These are phyloP conservation scores for Potamilus streckersoni DNA, from an alignment of 1,140 invertebrate species.

Conservation along the genomic window DNA sequence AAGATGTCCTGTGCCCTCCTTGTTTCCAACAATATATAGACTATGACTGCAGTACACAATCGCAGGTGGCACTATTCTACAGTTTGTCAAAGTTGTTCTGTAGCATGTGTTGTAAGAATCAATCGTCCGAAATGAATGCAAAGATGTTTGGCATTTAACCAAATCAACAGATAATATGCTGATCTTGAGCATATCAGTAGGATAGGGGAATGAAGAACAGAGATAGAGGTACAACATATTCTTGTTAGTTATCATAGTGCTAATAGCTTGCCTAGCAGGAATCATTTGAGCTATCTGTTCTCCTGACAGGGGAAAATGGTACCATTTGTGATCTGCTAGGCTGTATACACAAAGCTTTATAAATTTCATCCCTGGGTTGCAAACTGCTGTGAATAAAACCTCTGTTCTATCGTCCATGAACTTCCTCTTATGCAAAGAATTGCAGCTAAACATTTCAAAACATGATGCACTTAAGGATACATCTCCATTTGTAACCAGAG, in stretches of 20 bases:
- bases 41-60: conserved; percentile 59
- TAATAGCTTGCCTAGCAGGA: conserved; percentile 58
- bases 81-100: conserved; percentile 61
- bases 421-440: conserved; percentile 29
- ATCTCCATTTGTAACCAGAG: background rate
- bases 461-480: no score
- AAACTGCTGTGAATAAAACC: conserved; percentile 56
- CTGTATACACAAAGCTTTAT: conserved; percentile 60
- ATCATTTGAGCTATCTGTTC: conserved; percentile 57
- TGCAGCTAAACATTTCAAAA: no score
- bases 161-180: conserved; percentile 61
- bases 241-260: conserved; percentile 55
- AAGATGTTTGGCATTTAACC: conserved; percentile 47
- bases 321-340: conserved; percentile 57
- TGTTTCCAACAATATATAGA: conserved; percentile 60
- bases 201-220: conserved; percentile 63
- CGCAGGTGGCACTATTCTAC: conserved; percentile 58
- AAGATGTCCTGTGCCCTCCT: conserved; percentile 61
- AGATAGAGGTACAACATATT: conserved; percentile 61
- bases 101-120: conserved; percentile 62
- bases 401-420: conserved; percentile 20
- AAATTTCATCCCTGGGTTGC: conserved; percentile 62
- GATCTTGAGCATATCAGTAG: conserved; percentile 63
- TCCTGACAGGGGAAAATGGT: conserved; percentile 52
- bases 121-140: conserved; percentile 61